These are phyloP conservation scores for Phenganax marumi DNA, from an alignment of 92 coral and sea anemone genomes.

Conservation along the genomic window DNA sequence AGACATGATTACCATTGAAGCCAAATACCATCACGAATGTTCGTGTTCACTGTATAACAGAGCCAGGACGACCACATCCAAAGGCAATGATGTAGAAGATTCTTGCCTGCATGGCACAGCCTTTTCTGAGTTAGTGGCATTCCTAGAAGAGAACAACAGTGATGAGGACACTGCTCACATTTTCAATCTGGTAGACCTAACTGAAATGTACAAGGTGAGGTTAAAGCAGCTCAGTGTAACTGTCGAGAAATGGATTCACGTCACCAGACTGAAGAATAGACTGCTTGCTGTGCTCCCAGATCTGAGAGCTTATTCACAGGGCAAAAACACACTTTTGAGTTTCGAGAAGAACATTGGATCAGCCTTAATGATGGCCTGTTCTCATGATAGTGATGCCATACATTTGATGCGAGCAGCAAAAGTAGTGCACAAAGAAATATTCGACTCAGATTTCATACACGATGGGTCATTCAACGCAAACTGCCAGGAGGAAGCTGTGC, in stretches of 20 bases:
- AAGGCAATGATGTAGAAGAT: slow-evolving; percentile 33
- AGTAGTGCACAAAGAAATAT: slow-evolving; percentile 37
- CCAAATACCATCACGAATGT: slow-evolving; percentile 53
- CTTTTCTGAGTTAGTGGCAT: slow-evolving; percentile 54
- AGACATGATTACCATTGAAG: slow-evolving; percentile 54
- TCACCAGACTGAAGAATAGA: slow-evolving; percentile 48
- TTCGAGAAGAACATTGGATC: slow-evolving; percentile 50
- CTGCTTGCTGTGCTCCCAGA: slow-evolving; percentile 47
- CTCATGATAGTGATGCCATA: slow-evolving; percentile 43
- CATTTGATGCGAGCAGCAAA: slow-evolving; percentile 42
- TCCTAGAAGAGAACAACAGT: slow-evolving; percentile 48
- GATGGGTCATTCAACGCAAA: slow-evolving; percentile 26
- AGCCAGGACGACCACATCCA: slow-evolving; percentile 28
- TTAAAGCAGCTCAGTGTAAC: slow-evolving; percentile 42
- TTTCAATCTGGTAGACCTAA: slow-evolving; percentile 49
- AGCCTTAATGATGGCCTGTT: slow-evolving; percentile 48
- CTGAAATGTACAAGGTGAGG: slow-evolving; percentile 44
- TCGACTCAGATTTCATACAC: slow-evolving; percentile 4
- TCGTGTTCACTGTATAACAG: slow-evolving; percentile 50
- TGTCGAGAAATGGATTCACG: slow-evolving; percentile 34
- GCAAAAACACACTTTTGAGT: slow-evolving; percentile 48
- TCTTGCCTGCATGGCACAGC: slow-evolving; percentile 41
- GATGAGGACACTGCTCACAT: slow-evolving; percentile 45
- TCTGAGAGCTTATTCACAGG: slow-evolving; percentile 41
- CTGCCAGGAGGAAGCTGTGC: slow-evolving; percentile 51